Evolutionary conservation across 2,888 invertebrate genomes (phyloP), one percentile per base, ranked within the genome.

Genomic region (Thymelicus lineola): DNA sequence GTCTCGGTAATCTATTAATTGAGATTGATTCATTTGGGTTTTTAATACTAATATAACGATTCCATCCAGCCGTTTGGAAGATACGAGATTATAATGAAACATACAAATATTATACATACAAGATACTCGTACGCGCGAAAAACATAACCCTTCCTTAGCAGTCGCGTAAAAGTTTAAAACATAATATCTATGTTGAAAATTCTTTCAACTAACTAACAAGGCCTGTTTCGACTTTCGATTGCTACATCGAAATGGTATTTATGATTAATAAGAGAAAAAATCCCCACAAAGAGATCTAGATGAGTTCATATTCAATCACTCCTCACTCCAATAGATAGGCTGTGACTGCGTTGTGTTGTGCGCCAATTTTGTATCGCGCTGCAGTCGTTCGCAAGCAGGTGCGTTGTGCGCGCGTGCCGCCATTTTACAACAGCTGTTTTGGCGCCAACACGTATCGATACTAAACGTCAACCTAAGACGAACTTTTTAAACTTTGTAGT

Each of bases 361-460:
- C 87, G 91, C 89, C 89, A 91, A 90, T 90, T 89, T 88, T 77
- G 83, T 86, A 86, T 85, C 86, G 58, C 86, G 88, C 87, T 92
- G 80, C 80, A 81, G 83, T 83, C 90, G 89, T 85, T 89, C 87
- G 86, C 90, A 81, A 86, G 90, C 91, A 90, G 90, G 92, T 93
- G 93, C 86, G 86, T 89, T 74, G 90, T 81, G 85, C 89, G 91
- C 91, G 86, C 91, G 92, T 90, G 88, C 82, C 81, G 82, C 84
- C 83, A 90, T 88, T 77, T 84, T 87, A 82, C 74, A 82, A 83
- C 86, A 88, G 87, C 87, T 88, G 86, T 87, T 84, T 86, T 79
- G 81, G 83, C 87, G 86, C 82, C 84, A 86, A 86, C 86, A 82
- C 84, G 84, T 58, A 67, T 70, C 48, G 45, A 58, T 36, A 50